Percentiles rank a stretch among this genome's conserved stretches.
Conservation (phyloP, 2,797 vertebrate genomes). For the Aselliscus stoliczkanus region DNA sequence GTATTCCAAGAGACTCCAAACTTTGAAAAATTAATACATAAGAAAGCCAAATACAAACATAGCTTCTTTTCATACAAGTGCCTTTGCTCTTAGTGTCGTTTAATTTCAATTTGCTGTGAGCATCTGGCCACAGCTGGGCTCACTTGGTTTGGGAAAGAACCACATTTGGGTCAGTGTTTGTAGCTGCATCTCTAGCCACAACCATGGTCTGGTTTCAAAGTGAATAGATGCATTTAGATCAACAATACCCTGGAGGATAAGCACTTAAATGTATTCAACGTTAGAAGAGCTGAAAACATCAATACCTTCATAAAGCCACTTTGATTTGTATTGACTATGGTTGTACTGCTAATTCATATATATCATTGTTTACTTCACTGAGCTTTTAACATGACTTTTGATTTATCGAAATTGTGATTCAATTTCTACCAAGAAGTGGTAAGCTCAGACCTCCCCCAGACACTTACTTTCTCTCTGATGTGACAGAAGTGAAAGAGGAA, state of each 20-base stretch:
- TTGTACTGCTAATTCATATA: constrained; percentile 78
- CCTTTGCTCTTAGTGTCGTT: neutral
- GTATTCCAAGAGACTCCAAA: neutral
- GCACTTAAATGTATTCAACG: constrained; percentile 79
- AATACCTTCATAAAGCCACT: constrained; percentile 82
- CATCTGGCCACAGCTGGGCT: neutral
- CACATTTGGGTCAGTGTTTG: constrained; percentile 13
- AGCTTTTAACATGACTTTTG: constrained; percentile 79
- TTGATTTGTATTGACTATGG: constrained; percentile 81
- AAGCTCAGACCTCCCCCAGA: constrained; percentile 47
- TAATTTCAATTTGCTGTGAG: neutral
- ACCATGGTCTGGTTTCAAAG: constrained; percentile 74
- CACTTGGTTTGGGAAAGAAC: neutral
- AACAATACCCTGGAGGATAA: constrained; percentile 76
- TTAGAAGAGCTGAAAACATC: constrained; percentile 78
- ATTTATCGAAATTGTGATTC: constrained; percentile 80
- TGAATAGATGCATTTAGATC: constrained; percentile 76
- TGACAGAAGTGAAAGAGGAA: constrained; percentile 65
- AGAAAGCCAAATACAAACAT: constrained; percentile 19
- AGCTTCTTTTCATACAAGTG: neutral
- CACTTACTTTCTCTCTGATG: constrained; percentile 53
- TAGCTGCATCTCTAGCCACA: constrained; percentile 55
- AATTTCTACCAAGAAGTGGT: constrained; percentile 69
- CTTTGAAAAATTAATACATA: constrained; percentile 19
- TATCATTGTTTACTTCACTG: constrained; percentile 80